phyloP scores from a whole-genome alignment of 2,888 invertebrate species.

The Phrixothrix hirtus region DNA sequence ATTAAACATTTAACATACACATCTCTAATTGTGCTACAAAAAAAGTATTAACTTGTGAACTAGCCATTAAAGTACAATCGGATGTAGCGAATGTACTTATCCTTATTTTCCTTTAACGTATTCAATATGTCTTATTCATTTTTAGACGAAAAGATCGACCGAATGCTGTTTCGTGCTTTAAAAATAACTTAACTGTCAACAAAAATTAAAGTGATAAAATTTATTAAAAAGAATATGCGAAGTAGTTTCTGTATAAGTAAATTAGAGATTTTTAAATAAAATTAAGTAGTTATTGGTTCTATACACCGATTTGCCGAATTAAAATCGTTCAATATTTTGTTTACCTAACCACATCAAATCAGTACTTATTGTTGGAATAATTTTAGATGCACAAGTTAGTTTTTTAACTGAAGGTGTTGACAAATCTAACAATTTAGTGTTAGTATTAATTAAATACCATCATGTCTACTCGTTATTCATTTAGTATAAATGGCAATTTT shows the following conservation, averaged over 20 bases:
- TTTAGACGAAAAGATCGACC: background rate
- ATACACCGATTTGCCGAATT: background rate
- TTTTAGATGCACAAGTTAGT: background rate
- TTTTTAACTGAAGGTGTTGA: too few relatives aligned
- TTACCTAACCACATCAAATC: background rate
- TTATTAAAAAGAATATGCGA: background rate
- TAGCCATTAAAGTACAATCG: too few relatives aligned
- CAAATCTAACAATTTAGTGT: too few relatives aligned
- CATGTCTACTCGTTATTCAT: conserved; percentile 12
- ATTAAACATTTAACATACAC: too few relatives aligned
- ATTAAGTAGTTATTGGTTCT: too few relatives aligned
- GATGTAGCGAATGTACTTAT: too few relatives aligned
- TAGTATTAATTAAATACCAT: background rate
- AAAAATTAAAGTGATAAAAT: background rate
- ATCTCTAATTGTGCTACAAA: too few relatives aligned
- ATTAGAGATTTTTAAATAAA: too few relatives aligned
- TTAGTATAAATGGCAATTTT: conserved; percentile 10
- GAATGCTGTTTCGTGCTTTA: background rate
- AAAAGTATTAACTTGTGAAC: too few relatives aligned
- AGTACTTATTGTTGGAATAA: background rate
- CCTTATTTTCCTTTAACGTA: background rate
- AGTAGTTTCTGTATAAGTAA: too few relatives aligned
- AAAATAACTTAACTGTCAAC: background rate
- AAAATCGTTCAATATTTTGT: background rate
- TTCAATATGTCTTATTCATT: background rate